Percentiles rank a stretch among this genome's conserved stretches.
Evolutionary conservation across 2,113 vertebrate species (phyloP).

Genomic region (Urocynchramus pylzowi): DNA sequence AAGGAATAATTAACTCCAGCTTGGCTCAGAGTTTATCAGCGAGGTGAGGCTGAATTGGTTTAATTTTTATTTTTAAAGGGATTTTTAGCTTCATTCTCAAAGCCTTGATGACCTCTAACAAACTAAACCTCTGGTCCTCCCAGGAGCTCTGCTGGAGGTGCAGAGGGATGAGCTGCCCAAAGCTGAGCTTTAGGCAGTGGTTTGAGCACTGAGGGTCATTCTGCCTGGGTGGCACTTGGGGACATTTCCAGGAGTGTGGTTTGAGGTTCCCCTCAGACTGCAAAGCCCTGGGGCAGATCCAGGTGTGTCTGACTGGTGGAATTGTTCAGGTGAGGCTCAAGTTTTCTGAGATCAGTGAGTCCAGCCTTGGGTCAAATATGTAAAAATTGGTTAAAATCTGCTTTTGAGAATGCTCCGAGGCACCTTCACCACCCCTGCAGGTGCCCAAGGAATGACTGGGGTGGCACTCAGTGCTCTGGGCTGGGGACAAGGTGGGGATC

Average conservation of each 20-base stretch:
- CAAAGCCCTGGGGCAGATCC: background rate
- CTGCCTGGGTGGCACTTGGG: background rate
- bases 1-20: background rate
- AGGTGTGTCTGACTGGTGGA: background rate
- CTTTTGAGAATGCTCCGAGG: background rate
- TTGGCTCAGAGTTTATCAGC: background rate
- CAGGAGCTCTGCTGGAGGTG: background rate
- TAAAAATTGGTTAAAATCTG: background rate
- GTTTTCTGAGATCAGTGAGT: background rate
- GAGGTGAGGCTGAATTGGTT: background rate
- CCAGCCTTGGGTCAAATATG: background rate
- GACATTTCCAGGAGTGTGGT: too few relatives aligned
- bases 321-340: too few relatives aligned
- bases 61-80: background rate
- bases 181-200: background rate
- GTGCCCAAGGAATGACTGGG: background rate
- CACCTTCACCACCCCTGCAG: background rate
- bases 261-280: background rate
- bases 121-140: background rate
- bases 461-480: background rate
- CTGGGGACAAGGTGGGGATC: too few relatives aligned
- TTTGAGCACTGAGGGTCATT: background rate
- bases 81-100: background rate
- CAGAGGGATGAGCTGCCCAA: background rate
- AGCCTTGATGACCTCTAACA: background rate